Evolutionary conservation across 1,140 invertebrate genomes (phyloP).

Genomic region (Tachypleus tridentatus): DNA sequence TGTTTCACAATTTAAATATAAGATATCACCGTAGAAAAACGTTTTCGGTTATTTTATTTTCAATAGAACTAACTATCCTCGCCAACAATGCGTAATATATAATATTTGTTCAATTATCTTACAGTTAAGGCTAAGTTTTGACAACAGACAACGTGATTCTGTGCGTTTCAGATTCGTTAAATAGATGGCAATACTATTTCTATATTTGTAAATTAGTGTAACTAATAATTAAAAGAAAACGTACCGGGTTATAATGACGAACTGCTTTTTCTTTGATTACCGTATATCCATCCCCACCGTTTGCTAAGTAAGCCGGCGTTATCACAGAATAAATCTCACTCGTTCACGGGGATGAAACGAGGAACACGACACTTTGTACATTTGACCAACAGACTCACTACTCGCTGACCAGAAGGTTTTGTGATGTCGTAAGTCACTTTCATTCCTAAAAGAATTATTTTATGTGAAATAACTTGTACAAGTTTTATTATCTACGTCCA

Average conservation of each 20-base stretch:
- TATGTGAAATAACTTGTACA: too few relatives aligned
- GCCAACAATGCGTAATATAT: constrained; percentile 1
- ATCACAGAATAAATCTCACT: constrained; percentile 45
- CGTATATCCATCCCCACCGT: constrained; percentile 50
- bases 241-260: constrained; percentile 30
- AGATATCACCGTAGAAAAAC: too few relatives aligned
- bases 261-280: constrained; percentile 34
- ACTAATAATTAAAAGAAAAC: constrained; percentile 7
- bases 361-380: constrained; percentile 54
- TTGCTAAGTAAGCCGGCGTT: constrained; percentile 46
- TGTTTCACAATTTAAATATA: too few relatives aligned
- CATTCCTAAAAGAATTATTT: constrained; percentile 28
- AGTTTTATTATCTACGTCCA: too few relatives aligned
- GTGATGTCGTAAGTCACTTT: constrained; percentile 43
- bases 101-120: neutral
- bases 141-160: constrained; percentile 14
- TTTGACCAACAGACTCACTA: constrained; percentile 42
- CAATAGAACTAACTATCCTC: neutral
- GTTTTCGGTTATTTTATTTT: constrained; percentile 12
- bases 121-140: neutral
- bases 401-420: constrained; percentile 42
- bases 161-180: constrained; percentile 16
- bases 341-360: constrained; percentile 38
- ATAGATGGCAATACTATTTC: neutral
- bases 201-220: neutral